Evolutionary conservation across 2,888 invertebrate genomes (phyloP).

Genomic region (Helleia helle): DNA sequence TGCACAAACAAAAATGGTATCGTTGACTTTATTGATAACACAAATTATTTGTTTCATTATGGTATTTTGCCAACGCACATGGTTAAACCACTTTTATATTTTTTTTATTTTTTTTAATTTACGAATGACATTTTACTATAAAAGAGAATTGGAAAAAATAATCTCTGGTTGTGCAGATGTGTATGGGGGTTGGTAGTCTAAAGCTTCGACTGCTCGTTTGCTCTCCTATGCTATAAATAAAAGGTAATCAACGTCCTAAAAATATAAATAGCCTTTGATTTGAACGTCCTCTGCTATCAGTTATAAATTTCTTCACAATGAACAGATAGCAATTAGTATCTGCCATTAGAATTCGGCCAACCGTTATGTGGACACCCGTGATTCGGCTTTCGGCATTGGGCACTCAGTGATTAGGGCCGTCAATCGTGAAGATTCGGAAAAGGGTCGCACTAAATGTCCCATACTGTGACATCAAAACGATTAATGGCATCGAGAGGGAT

Average conservation of each 20-base stretch:
- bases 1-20: constrained; percentile 53
- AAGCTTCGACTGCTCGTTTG: too few species aligned
- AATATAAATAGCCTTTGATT: constrained; percentile 19
- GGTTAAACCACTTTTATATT: too few species aligned
- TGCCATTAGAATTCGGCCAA: constrained; percentile 37
- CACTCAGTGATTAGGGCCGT: constrained; percentile 54
- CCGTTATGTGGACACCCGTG: constrained; percentile 34
- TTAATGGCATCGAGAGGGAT: constrained; percentile 59
- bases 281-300: constrained; percentile 11
- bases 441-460: constrained; percentile 72
- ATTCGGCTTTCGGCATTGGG: constrained; percentile 44
- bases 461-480: constrained; percentile 70
- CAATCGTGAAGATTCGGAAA: constrained; percentile 49
- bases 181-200: too few species aligned
- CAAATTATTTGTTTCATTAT: constrained; percentile 30
- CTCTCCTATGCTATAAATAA: too few species aligned
- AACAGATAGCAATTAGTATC: constrained; percentile 36
- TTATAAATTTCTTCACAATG: constrained; percentile 24
- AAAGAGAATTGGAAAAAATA: too few species aligned
- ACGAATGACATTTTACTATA: too few species aligned
- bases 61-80: too few species aligned
- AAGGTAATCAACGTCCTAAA: too few species aligned
- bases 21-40: constrained; percentile 38
- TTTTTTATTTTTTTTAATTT: too few species aligned
- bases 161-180: too few species aligned